Percentiles rank a stretch among this genome's conserved stretches.
Evolutionary conservation across 2,113 vertebrate species (phyloP).

Genomic region (Odontesthes bonariensis): DNA sequence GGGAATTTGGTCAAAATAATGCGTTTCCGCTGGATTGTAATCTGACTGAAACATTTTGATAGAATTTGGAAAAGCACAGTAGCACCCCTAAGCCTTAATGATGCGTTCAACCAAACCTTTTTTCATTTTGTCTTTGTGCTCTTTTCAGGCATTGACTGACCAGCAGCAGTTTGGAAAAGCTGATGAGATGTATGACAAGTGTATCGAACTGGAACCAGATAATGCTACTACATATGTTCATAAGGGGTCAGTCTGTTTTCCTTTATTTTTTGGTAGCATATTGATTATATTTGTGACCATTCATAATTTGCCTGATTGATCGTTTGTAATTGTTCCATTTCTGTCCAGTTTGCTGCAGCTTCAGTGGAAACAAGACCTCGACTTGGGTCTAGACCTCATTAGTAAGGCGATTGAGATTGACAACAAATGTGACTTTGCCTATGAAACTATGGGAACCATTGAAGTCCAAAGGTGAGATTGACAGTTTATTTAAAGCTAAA

Average conservation of each 20-base stretch:
- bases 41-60: no score
- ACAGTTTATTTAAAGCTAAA: not conserved
- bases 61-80: no score
- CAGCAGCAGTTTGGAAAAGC: slow-evolving; percentile 99
- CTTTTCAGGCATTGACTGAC: slow-evolving; percentile 93
- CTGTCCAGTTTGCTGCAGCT: slow-evolving; percentile 94
- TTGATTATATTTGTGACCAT: not conserved
- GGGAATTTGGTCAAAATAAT: no score
- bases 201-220: slow-evolving; percentile 97
- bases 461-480: slow-evolving; percentile 95
- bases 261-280: not conserved
- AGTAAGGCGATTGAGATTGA: slow-evolving; percentile 99
- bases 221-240: slow-evolving; percentile 99
- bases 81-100: no score
- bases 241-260: slow-evolving; percentile 89
- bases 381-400: slow-evolving; percentile 96
- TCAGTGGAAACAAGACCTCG: slow-evolving; percentile 99
- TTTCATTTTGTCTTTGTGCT: not conserved
- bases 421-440: slow-evolving; percentile 99
- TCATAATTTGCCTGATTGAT: not conserved
- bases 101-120: not conserved
- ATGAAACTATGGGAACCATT: slow-evolving; percentile 99
- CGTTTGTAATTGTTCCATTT: not conserved
- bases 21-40: no score
- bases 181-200: slow-evolving; percentile 99